Evolutionary conservation across 2,113 vertebrate species (phyloP).

Genomic region (Cettia cetti): DNA sequence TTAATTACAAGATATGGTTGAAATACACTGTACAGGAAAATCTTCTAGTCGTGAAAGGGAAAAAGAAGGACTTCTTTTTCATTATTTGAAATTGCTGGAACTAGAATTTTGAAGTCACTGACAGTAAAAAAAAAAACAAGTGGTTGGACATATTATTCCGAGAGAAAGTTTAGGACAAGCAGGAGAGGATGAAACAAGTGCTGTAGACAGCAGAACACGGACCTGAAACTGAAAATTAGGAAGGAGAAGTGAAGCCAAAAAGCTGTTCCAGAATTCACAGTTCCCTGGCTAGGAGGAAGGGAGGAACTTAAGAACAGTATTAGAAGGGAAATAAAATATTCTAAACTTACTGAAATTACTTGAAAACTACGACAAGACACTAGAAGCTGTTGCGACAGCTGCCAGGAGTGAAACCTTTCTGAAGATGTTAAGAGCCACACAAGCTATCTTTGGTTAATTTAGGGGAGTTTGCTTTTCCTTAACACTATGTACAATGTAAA

Average conservation of each 20-base stretch:
- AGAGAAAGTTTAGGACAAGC: not conserved
- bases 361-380: not conserved
- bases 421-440: not conserved
- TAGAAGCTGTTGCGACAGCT: not conserved
- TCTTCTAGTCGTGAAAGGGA: not conserved
- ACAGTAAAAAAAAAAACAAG: not conserved
- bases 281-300: not conserved
- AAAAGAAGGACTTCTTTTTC: not conserved
- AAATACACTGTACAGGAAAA: not conserved
- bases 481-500: not conserved
- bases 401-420: not conserved
- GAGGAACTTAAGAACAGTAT: not conserved
- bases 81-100: not conserved
- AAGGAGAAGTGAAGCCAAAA: not conserved
- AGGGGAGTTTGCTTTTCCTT: not conserved
- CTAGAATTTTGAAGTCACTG: not conserved
- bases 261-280: not conserved
- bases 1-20: not conserved
- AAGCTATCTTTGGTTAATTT: not conserved
- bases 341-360: not conserved
- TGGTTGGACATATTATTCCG: not conserved
- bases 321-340: not conserved
- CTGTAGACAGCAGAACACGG: not conserved
- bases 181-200: not conserved
- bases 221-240: not conserved